A percentile compares a stretch with the other conserved stretches of the same genome.
phyloP scores from a whole-genome alignment of 2,113 vertebrate species.

The Urocitellus parryii region DNA sequence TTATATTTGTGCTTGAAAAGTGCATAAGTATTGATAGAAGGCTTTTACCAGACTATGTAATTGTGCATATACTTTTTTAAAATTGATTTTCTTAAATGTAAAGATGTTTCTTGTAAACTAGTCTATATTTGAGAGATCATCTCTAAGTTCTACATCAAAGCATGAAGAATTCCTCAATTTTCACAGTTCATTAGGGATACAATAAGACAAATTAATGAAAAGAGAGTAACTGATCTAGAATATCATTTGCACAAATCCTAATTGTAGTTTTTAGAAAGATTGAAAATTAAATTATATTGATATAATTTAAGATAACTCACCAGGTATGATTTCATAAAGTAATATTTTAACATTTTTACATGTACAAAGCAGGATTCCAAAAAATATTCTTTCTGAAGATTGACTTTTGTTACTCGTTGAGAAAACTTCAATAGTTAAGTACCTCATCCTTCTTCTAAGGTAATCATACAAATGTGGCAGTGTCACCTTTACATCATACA shows the following conservation, averaged over 20 bases:
- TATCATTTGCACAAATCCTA: not conserved
- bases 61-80: not conserved
- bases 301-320: not conserved
- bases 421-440: not conserved
- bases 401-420: not conserved
- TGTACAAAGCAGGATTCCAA: not conserved
- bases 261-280: not conserved
- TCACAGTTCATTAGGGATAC: not conserved
- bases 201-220: not conserved
- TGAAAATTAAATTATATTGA: not conserved
- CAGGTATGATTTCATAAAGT: not conserved
- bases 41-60: not conserved
- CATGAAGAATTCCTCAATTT: not conserved
- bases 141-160: not conserved
- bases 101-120: not conserved
- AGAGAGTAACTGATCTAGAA: not conserved
- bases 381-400: not conserved
- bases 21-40: not conserved
- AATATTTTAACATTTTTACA: not conserved
- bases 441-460: not conserved
- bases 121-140: not conserved
- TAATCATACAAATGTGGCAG: not conserved
- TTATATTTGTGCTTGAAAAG: slow-evolving; percentile 53
- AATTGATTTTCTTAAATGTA: slow-evolving; percentile 29
- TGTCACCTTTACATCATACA: not conserved